Base-by-base conservation (phyloP, 2,797 vertebrate genomes). In the Thamnophis elegans region DNA sequence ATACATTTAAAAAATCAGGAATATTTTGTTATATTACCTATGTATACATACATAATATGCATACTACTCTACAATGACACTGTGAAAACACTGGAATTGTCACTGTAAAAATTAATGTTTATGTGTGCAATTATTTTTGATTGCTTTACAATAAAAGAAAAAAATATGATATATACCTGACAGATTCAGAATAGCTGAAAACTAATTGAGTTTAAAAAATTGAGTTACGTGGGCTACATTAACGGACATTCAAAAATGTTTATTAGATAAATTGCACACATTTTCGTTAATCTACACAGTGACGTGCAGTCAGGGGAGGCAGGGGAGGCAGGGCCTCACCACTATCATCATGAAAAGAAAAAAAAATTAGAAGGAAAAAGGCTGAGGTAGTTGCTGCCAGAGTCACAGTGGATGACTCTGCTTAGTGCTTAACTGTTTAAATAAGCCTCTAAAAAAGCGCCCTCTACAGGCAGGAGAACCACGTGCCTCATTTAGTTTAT, bases 1-100 rank as follows among this genome's bases (percentile, higher is more conserved):
- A 16, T 55, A 94, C 13, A 92, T 91, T 18, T 42, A 92, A 5
- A 59, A 94, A 93, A 53, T 93, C 91, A 95, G n/a, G 26, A 92
- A 28, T 8, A 86, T 92, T 85, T 2, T 36, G n/a, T 36, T 73
- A 73, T 73, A 73, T 36, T 20, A 73, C 7, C 6, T 36, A 36
- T 73, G 32, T 32, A 73, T 20, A 73, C 16, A 36, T 73, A 73
- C 14, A 73, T 36, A 73, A 73, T 73, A 20, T 36, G 16, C 68
- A 92, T 89, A 42, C 89, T 93, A 89, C 93, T 93, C 28, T 32
- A 91, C 89, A 58, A 94, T 73, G 56, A 91, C 89, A 58, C 94
- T 82, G 56, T 42, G 26, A 73, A 90, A 90, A 51, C 3, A 36
- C 22, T 10, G 12, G 2, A 36, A 55, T 8, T 56, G 47, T 25